phyloP scores from a whole-genome alignment of 2,888 invertebrate genomes.

The Callosobruchus maculatus region DNA sequence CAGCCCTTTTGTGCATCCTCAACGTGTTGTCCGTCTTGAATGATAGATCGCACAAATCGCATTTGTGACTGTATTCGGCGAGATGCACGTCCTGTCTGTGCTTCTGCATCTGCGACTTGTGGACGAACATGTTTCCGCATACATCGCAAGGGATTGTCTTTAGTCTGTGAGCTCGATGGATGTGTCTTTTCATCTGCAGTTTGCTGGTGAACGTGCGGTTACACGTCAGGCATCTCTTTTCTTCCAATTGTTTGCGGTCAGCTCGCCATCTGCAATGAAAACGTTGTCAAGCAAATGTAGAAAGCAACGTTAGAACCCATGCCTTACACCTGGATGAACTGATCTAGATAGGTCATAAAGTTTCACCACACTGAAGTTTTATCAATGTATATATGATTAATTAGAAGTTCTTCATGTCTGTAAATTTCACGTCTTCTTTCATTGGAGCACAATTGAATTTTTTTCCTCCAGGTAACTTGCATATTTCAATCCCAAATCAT shows the following conservation, averaged over 20 bases:
- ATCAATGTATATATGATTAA: too few species aligned
- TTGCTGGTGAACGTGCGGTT: slow-evolving; percentile 12
- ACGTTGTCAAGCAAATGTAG: not conserved
- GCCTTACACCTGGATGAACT: not conserved
- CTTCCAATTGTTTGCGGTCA: not conserved
- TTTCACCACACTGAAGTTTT: too few species aligned
- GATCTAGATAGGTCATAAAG: too few species aligned
- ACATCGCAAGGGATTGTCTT: slow-evolving; percentile 2
- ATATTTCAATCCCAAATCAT: too few species aligned
- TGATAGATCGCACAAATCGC: slow-evolving; percentile 20
- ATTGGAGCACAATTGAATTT: too few species aligned
- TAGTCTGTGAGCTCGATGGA: slow-evolving; percentile 9
- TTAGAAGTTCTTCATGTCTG: too few species aligned
- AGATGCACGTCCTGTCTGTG: slow-evolving; percentile 4
- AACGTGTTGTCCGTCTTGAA: slow-evolving; percentile 24
- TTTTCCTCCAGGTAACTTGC: too few species aligned
- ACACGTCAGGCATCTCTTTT: slow-evolving; percentile 11
- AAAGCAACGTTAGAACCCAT: too few species aligned
- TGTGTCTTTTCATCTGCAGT: slow-evolving; percentile 12
- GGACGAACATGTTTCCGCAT: slow-evolving; percentile 3
- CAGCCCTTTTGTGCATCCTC: slow-evolving; percentile 19
- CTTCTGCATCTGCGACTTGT: not conserved
- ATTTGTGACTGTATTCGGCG: slow-evolving; percentile 16
- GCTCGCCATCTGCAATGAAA: not conserved
- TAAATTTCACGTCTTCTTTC: too few species aligned